Percentiles rank a stretch among this genome's conserved stretches.
Conservation (phyloP, 2,888 invertebrate species). For the Papilio demoleus region DNA sequence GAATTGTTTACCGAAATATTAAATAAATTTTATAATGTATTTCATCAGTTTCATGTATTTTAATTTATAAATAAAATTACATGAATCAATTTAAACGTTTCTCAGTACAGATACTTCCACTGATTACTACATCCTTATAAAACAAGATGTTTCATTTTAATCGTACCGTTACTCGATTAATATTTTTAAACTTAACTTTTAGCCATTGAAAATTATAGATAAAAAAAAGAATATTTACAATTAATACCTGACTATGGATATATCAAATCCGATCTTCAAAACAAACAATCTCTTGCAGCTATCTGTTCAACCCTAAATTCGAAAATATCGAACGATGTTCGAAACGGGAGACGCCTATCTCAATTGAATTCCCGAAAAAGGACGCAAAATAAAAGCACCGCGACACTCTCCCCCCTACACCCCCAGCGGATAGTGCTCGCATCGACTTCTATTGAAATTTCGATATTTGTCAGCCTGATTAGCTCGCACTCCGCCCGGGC, state of each 20-base stretch:
- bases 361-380: slow-evolving; percentile 82
- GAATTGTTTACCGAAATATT: slow-evolving; percentile 5
- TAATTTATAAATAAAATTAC: no score
- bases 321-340: slow-evolving; percentile 72
- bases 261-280: slow-evolving; percentile 12
- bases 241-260: background rate
- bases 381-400: slow-evolving; percentile 72
- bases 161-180: no score
- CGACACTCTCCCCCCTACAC: slow-evolving; percentile 56
- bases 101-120: no score
- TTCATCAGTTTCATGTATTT: no score
- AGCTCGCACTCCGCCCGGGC: slow-evolving; percentile 66
- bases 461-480: slow-evolving; percentile 81
- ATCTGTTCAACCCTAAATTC: slow-evolving; percentile 65
- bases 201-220: background rate
- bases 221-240: background rate
- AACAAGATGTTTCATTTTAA: no score
- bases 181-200: no score
- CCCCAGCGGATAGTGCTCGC: slow-evolving; percentile 69
- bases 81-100: no score
- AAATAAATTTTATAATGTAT: background rate
- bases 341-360: slow-evolving; percentile 76
- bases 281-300: slow-evolving; percentile 37
- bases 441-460: slow-evolving; percentile 71
- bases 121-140: no score